Base-by-base conservation (phyloP, 2,113 vertebrate genomes). In the Poeciliopsis retropinna region DNA sequence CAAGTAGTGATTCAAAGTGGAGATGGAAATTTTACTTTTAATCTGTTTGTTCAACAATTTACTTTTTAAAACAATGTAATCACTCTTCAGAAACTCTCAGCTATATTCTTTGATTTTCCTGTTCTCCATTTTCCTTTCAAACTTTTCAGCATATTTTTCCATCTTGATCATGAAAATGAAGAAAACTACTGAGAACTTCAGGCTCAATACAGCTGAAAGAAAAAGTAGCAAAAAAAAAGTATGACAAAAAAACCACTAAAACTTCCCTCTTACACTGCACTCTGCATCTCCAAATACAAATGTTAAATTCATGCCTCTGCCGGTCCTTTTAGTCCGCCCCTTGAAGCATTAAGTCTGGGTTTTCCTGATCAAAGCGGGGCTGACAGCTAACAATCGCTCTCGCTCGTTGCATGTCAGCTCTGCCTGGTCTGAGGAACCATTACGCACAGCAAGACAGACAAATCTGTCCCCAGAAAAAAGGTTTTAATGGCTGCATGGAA, bases 341-440 rank as follows among this genome's bases (percentile, higher is more conserved):
- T 61, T 67, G 57, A 75, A 68, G 28, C 76, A 79, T 84, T 74
- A 68, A 75, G 51, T 69, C 32, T 64, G 63, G 25, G 68, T 70
- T 79, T 57, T 82, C 72, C 64, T 87, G 76, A 80, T 85, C 79
- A 85, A 86, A 85, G 75, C 62, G 70, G 82, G 22, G 47, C 73
- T 87, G 87, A 87, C 83, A 87, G 72, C 68, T 73, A 79, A 76
- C 77, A 73, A 76, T 87, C 80, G 75, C 62, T 86, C 76, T 75
- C 19, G 60, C 75, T 60, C 0, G 9, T 79, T 73, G 61, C 32
- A 41, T 67, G 77, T 80, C 79, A 81, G 68, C 68, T 68, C 54
- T 75, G 70, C 41, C 78, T 68, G 66, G 67, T 80, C 70, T 82
- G 80, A 80, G 79, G 87, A 90, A 83, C 66, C 73, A 72, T 83